Base-by-base conservation (phyloP, 2,888 invertebrate species). In the Nomada goodeniana region DNA sequence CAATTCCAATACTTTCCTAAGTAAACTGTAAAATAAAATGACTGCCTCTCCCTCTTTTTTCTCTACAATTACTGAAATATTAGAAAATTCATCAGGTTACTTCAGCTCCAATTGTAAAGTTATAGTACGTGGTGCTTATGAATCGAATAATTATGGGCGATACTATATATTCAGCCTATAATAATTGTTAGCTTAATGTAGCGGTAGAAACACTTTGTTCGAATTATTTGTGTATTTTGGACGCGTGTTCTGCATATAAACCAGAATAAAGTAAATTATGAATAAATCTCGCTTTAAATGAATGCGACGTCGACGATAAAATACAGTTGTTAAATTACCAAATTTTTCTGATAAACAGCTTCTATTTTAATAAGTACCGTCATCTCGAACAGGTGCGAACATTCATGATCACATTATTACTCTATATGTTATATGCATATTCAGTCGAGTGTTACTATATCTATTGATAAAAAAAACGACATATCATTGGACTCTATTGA, bases 171-270 rank as follows among this genome's bases (percentile, higher is more conserved):
- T 82, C 65, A 47, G 75, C 23, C 3, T 67, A 72, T 72, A 71
- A 67, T 52, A 50, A 61, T 67, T 74, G 42, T 67, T 67, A 65
- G 42, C 36, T 76, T 47, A 23, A 60, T 63, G 13, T 11, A 74
- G 7, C 2, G 23, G 73, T n/a, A 42, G 53, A 77, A 55, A 59
- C 7, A 52, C 9, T 26, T 55, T 69, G 36, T 76, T 53, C 52
- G 20, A 29, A 71, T 71, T 64, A 68, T 71, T 42, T 61, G 23
- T 77, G 76, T 84, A 76, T 84, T 86, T 86, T 86, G 47, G 72
- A 83, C 65, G 50, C 71, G 71, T 52, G 42, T 15, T 26, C 36
- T 81, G 74, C 75, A 53, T 86, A 82, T 75, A 84, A 76, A 84
- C 80, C 9, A 59, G 59, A 84, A 86, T 77, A 80, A 80, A 82